Conservation (phyloP, 2,797 vertebrate species). For the Dendrocincla tyrannina region DNA sequence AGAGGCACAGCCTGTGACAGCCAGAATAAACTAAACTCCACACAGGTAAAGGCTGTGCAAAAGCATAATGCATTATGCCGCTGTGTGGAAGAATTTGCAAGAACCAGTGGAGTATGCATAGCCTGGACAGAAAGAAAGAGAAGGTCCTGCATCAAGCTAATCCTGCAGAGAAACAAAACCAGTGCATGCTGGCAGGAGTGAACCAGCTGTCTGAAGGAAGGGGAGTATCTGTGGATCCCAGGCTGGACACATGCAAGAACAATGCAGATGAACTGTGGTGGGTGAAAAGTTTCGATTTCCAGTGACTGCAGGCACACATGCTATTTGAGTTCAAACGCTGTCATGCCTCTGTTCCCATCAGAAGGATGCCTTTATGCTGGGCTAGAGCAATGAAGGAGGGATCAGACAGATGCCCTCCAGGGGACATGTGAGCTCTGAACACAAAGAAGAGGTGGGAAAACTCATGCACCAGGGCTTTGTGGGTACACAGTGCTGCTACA, state of each 20-base stretch:
- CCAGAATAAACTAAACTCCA: background rate
- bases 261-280: background rate
- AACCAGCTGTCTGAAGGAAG: background rate
- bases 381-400: background rate
- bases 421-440: background rate
- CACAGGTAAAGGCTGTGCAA: background rate
- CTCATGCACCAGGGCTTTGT: background rate
- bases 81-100: background rate
- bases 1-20: background rate
- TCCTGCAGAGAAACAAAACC: background rate
- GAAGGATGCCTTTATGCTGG: background rate
- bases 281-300: background rate
- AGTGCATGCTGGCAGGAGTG: background rate
- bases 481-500: background rate
- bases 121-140: background rate
- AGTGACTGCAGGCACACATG: background rate
- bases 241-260: background rate
- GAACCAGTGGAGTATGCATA: background rate
- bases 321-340: background rate
- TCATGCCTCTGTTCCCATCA: background rate
- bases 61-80: background rate
- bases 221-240: background rate
- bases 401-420: background rate
- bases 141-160: background rate
- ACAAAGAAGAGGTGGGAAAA: background rate